A percentile compares a stretch with the other conserved stretches of the same genome.
These are phyloP conservation scores for Eristalis pertinax DNA, from an alignment of 2,888 invertebrate genomes.

Conservation along the genomic window DNA sequence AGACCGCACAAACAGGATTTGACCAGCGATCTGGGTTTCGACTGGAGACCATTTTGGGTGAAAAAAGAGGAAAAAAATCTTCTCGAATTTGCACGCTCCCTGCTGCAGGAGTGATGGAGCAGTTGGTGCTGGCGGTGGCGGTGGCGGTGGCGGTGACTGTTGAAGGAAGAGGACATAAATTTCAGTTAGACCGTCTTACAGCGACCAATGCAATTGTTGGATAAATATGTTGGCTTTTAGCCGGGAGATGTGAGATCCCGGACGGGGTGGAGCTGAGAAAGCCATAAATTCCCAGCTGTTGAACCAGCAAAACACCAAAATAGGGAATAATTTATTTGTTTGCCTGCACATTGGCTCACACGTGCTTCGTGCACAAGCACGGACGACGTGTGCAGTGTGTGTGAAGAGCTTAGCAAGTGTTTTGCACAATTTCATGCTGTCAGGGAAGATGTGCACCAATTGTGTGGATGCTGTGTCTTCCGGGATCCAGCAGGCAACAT, in stretches of 20 bases:
- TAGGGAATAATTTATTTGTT: constrained; percentile 70
- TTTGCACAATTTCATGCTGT: constrained; percentile 59
- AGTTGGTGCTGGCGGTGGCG: not conserved
- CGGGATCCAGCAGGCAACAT: not conserved
- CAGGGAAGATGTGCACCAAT: constrained; percentile 49
- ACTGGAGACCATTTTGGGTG: constrained; percentile 17
- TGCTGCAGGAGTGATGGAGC: not conserved
- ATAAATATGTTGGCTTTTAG: constrained; percentile 63
- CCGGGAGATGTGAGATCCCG: not conserved
- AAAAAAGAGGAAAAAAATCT: constrained; percentile 21
- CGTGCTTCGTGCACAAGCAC: constrained; percentile 22
- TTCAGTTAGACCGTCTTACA: constrained; percentile 50
- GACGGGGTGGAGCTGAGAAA: constrained; percentile 19
- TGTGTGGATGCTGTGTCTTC: constrained; percentile 14
- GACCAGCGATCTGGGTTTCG: constrained; percentile 15
- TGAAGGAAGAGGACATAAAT: constrained; percentile 44
- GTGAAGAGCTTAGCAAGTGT: constrained; percentile 55
- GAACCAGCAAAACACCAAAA: constrained; percentile 70
- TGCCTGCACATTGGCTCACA: constrained; percentile 33
- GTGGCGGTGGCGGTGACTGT: not conserved
- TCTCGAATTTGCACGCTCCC: constrained; percentile 39
- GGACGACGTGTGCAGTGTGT: constrained; percentile 13
- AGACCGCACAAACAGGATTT: constrained; percentile 44
- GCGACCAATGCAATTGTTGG: constrained; percentile 56
- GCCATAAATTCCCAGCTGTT: constrained; percentile 68